These are phyloP conservation scores for Diarsia dahlii DNA, from an alignment of 2,888 invertebrate genomes.

Conservation along the genomic window DNA sequence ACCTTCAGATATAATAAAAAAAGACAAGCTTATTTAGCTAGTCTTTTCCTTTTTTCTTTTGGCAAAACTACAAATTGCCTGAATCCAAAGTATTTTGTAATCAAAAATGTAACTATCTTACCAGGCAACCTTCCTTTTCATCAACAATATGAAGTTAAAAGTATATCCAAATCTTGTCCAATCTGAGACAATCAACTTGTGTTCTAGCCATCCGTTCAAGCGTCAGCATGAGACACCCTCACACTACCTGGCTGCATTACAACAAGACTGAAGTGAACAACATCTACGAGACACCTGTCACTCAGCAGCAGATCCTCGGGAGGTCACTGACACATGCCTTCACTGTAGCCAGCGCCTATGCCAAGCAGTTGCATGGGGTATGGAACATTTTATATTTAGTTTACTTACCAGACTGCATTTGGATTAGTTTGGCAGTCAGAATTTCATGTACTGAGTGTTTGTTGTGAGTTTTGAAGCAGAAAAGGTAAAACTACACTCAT, in stretches of 20 bases:
- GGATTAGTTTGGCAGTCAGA: neutral
- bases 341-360: conserved; percentile 94
- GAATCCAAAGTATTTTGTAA: neutral
- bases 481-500: neutral
- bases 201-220: conserved; percentile 88
- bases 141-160: neutral
- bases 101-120: neutral
- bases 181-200: neutral
- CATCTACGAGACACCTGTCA: conserved; percentile 92
- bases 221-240: conserved; percentile 91
- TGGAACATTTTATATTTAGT: conserved; percentile 65
- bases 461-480: neutral
- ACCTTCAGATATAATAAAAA: neutral
- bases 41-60: neutral
- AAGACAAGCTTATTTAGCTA: neutral
- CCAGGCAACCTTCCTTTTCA: too few species aligned
- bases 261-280: conserved; percentile 92
- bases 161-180: neutral
- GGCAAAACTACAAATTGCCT: neutral
- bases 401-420: conserved; percentile 16
- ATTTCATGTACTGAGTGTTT: neutral
- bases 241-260: conserved; percentile 94
- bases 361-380: conserved; percentile 94
- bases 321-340: conserved; percentile 94
- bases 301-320: conserved; percentile 92